phyloP scores from a whole-genome alignment of 2,888 invertebrate species.

The Bimastos eiseni region DNA sequence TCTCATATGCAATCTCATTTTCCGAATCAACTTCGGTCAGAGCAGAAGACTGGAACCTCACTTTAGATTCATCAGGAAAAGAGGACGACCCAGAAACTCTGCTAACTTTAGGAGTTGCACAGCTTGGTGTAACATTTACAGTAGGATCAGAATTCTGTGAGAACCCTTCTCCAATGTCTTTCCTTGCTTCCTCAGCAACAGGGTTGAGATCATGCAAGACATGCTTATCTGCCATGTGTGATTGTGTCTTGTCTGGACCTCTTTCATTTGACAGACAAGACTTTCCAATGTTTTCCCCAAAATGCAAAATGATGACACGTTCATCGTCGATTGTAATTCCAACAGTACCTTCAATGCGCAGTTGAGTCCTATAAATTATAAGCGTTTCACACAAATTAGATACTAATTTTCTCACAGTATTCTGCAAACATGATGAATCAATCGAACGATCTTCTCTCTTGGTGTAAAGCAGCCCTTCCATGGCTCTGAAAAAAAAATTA shows the following conservation, averaged over 20 bases:
- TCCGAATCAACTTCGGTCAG: not conserved
- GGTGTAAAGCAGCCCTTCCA: not conserved
- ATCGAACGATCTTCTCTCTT: slow-evolving; percentile 9
- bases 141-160: not conserved
- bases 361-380: slow-evolving; percentile 9
- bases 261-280: not conserved
- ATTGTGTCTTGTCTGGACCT: not conserved
- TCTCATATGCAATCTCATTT: not conserved
- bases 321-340: slow-evolving; percentile 33
- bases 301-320: slow-evolving; percentile 29
- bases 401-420: slow-evolving; percentile 29
- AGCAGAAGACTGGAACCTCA: not conserved
- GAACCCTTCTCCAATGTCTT: not conserved
- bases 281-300: slow-evolving; percentile 23
- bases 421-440: slow-evolving; percentile 19
- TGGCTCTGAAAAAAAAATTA: not conserved
- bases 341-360: slow-evolving; percentile 31
- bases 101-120: not conserved
- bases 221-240: not conserved
- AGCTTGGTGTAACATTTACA: not conserved
- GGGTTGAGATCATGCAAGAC: not conserved
- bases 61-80: not conserved
- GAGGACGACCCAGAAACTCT: not conserved
- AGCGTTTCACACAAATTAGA: slow-evolving; percentile 31
- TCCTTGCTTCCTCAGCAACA: not conserved